Conservation (phyloP, 2,113 vertebrate genomes). For the Cottus gobio region DNA sequence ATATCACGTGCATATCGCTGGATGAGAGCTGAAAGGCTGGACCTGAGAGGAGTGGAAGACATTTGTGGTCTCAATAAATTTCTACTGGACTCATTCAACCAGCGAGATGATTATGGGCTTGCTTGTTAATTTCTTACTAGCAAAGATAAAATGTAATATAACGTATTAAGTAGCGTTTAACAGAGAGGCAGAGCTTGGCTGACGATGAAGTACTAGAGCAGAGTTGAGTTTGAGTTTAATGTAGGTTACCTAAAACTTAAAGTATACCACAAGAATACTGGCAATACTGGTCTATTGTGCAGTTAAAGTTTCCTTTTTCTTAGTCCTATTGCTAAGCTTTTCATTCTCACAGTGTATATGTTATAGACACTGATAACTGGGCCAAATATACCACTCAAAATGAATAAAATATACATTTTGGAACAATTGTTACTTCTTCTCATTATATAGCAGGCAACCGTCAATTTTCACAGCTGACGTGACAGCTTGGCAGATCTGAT, state of each 20-base stretch:
- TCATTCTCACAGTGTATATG: not conserved
- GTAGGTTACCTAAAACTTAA: not conserved
- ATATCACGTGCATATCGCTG: slow-evolving; percentile 44
- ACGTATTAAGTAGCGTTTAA: slow-evolving; percentile 27
- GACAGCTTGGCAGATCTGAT: not conserved
- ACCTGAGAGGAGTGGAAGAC: slow-evolving; percentile 33
- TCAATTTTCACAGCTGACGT: not conserved
- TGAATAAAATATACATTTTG: not conserved
- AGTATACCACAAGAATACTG: not conserved
- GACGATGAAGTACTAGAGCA: not conserved
- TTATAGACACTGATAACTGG: not conserved
- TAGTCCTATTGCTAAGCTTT: not conserved
- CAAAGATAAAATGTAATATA: slow-evolving; percentile 19
- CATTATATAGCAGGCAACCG: not conserved
- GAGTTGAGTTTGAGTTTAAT: not conserved
- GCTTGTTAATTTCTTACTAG: slow-evolving; percentile 47
- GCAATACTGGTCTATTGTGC: not conserved
- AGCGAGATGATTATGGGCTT: slow-evolving; percentile 31
- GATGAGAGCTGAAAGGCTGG: slow-evolving; percentile 47
- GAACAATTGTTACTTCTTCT: not conserved
- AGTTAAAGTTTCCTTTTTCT: not conserved
- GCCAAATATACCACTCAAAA: not conserved
- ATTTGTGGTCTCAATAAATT: slow-evolving; percentile 49
- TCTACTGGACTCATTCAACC: slow-evolving; percentile 28
- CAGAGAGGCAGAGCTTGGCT: not conserved